Base-by-base conservation (phyloP, 1,140 invertebrate species). In the Latrodectus geometricus region DNA sequence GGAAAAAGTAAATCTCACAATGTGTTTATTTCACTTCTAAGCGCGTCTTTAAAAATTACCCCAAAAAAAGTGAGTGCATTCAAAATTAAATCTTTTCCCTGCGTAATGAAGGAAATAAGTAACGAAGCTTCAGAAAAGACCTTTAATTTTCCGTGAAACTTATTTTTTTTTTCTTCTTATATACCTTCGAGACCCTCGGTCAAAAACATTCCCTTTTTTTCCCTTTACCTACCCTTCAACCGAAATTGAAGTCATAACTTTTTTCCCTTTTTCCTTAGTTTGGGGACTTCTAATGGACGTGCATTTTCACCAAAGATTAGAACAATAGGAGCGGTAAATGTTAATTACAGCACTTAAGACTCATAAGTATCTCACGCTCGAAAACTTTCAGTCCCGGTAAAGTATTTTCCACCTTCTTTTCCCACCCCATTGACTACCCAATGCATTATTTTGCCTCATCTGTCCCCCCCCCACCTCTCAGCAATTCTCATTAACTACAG, bases 161-260 rank as follows among this genome's bases (percentile, higher is more conserved):
- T 50, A 65, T 23, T 61, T 74, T 73, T 20, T n/a, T 56, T 20
- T 15, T 12, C 14, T 15, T 8, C 73, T 52, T 15, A n/a, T 54
- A 76, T 50, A 35, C 35, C 35, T 35, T 35, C 35, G 35, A 35
- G 35, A 35, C 35, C 35, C 35, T 35, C 35, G 35, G 35, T 35
- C 35, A 35, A 35, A 35, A 35, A 35, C 35, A 35, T 35, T 35
- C 35, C 1, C 74, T 66, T 20, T 66, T n/a, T 66, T 54, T 61
- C 77, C 15, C 68, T 79, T 79, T 69, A 54, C 68, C 56, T 72
- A 21, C 68, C n/a, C 15, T 35, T 35, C 35, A n/a, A 54, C 21
- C 79, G 50, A 81, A 81, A 81, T 81, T 81, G 79, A 81, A 81
- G 79, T 81, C 79, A 81, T 81, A 81, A 81, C 56, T 70, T 81